phyloP scores from a whole-genome alignment of 2,797 vertebrate genomes.

The Notoglanidium macrostoma region DNA sequence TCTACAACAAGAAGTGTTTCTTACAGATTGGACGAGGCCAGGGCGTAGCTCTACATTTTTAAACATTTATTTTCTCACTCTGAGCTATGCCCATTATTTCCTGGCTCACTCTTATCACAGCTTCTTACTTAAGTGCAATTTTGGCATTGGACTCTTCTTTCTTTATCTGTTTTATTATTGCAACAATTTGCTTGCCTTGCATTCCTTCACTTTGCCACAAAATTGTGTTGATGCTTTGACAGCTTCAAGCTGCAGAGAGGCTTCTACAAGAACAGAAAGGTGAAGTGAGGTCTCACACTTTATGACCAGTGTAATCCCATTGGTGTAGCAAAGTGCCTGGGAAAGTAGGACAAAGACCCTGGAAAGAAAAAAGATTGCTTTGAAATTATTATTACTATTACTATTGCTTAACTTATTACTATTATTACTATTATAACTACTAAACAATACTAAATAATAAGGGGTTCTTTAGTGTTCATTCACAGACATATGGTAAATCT shows the following conservation, averaged over 20 bases:
- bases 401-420: not conserved
- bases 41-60: not conserved
- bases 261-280: slow-evolving; percentile 38
- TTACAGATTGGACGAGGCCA: not conserved
- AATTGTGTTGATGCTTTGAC: slow-evolving; percentile 46
- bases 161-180: slow-evolving; percentile 50
- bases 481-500: too few species aligned
- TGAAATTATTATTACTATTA: not conserved
- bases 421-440: not conserved
- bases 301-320: slow-evolving; percentile 30
- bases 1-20: not conserved
- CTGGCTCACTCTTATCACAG: slow-evolving; percentile 57
- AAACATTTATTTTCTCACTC: slow-evolving; percentile 27
- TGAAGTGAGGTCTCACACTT: slow-evolving; percentile 35
- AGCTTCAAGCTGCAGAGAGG: slow-evolving; percentile 37
- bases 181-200: slow-evolving; percentile 39
- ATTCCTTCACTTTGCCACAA: slow-evolving; percentile 43
- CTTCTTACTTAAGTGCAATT: slow-evolving; percentile 52
- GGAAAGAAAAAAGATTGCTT: slow-evolving; percentile 30
- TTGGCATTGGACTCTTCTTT: slow-evolving; percentile 48
- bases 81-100: slow-evolving; percentile 47
- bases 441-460: not conserved
- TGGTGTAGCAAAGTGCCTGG: not conserved
- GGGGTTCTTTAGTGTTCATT: not conserved
- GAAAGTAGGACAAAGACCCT: not conserved